Base-by-base conservation (phyloP, 2,797 vertebrate species). In the Leptoclinus maculatus region DNA sequence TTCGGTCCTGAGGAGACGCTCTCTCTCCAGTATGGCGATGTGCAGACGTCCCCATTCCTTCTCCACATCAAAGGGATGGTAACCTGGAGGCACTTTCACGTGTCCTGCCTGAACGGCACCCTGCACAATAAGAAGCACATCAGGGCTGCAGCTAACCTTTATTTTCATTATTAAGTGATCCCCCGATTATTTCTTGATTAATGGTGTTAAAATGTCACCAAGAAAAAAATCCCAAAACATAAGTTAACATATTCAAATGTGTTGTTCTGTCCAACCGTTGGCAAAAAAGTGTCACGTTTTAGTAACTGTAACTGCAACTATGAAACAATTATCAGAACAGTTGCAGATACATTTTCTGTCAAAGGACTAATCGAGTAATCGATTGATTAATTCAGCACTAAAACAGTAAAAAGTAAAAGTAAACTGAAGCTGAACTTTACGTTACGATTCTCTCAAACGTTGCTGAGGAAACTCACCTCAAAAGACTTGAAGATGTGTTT, bases 11-110 rank as follows among this genome's bases (percentile, higher is more conserved):
- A 99, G 96, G 71, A 97, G 95, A 43, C 96, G 95, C 91, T 99
- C 98, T 4, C 98, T 76, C 92, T 99, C 97, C 93, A 98, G 93
- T 21, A 99, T 97, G 66, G 97, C 96, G 2, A 97, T 95, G 1
- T 98, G 97, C 66, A 99, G 95, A n/a, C 93, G 94, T 6, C 97
- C 98, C 97, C 98, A 99, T 51, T 99, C 97, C 91, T 99, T 98
- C 93, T 99, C 97, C 91, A 98, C 97, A 0, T 99, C 97, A 7
- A 98, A 88, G 0, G 97, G 98, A 83, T 99, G 97, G 89, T 95
- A 97, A 8, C 96, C 95, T 0, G 96, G 96, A 0, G 97, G 96
- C 39, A 98, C 94, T 90, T 98, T 97, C 67, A 99, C 87, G 47
- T 96, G 96, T 4, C 97, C 97, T 0, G 95, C 85, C 89, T 98